These are phyloP conservation scores for Erythrocercus mccallii DNA, from an alignment of 2,113 vertebrate species.

Conservation along the genomic window DNA sequence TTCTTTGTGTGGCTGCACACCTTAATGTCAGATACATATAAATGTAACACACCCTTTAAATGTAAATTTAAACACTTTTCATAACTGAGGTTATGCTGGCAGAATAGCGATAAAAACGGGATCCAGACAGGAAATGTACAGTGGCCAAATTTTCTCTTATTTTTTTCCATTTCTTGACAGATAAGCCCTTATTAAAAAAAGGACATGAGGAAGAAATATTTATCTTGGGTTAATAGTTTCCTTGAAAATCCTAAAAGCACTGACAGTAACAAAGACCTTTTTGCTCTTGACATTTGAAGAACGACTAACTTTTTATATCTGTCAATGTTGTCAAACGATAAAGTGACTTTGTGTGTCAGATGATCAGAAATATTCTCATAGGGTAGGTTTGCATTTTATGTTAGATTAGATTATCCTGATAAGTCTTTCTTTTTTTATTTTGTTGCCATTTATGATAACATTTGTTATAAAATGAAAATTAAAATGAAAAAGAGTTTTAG, in stretches of 20 bases:
- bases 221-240: neutral
- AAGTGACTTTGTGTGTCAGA: neutral
- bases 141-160: neutral
- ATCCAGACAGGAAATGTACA: neutral
- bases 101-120: neutral
- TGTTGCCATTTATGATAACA: conserved; percentile 5
- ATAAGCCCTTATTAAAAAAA: neutral
- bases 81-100: neutral
- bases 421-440: neutral
- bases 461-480: conserved; percentile 42
- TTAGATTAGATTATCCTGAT: conserved; percentile 7
- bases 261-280: neutral
- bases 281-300: neutral
- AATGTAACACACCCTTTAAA: neutral
- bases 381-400: neutral
- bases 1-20: neutral
- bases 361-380: neutral
- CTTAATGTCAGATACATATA: neutral
- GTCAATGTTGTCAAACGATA: neutral
- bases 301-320: neutral
- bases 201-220: neutral
- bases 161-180: neutral
- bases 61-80: neutral
- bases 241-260: neutral
- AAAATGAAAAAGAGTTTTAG: conserved; percentile 25